Evolutionary conservation across 2,113 vertebrate species (phyloP), one percentile per base, ranked within the genome.

Genomic region (Anhinga anhinga): DNA sequence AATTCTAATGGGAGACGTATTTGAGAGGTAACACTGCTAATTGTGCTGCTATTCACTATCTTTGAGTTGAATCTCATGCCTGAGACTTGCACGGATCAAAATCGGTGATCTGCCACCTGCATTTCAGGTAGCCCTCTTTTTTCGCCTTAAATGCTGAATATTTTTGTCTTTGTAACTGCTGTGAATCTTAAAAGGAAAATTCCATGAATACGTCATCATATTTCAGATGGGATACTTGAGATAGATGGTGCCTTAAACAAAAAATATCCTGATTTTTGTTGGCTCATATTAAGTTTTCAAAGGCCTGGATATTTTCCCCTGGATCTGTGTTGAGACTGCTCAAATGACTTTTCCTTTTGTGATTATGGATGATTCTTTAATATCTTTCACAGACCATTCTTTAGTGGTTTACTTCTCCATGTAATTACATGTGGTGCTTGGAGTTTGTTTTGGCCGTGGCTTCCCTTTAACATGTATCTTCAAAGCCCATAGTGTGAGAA

Each of bases 391-490:
- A 52, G 52, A 18, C 53, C 11, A 30, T 65, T 95, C 84, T 94
- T 80, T 14, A 72, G n/a, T 80, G 74, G 62, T 92, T 95, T 93
- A 77, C 82, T 88, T 86, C 61, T 82, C 62, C 2, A 3, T 91
- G 66, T 87, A 87, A 82, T 69, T 90, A 72, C 36, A 90, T 85
- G 84, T 96, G 38, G 50, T 89, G 26, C 65, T 85, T 76, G 58
- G 71, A 66, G 78, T 95, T 96, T 97, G 90, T 96, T 96, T 96
- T 95, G 84, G 65, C 90, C 87, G 53, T 87, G 73, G 49, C 49
- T 96, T 96, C 87, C 85, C 73, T 89, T 94, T 65, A 96, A 36
- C 81, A 4, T 65, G 14, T 7, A 30, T 86, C 88, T 96, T 96
- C 94, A 97, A 97, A 97, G 95, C 50, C 32, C 2, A 0, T 34